Conservation (phyloP, 2,113 vertebrate species). For the Pipra filicauda region DNA sequence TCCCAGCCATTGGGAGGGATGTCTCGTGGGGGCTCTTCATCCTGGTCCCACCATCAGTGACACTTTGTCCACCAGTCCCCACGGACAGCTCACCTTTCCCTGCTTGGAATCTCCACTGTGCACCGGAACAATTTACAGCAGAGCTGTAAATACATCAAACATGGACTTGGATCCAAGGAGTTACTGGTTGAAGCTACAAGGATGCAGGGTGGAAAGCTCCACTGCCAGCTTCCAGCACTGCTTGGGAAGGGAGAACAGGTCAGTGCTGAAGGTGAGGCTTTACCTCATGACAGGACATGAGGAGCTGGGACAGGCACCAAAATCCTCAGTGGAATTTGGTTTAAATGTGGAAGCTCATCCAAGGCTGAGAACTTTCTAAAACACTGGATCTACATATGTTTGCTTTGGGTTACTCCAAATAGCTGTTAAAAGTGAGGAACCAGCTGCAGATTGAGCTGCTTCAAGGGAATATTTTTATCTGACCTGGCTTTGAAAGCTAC, state of each 20-base stretch:
- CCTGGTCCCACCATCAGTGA: not conserved
- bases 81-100: not conserved
- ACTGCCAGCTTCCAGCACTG: not conserved
- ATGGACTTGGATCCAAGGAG: not conserved
- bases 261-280: fast-evolving
- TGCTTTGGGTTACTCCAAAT: not conserved
- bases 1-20: fast-evolving
- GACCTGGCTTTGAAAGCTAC: not conserved
- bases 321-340: not conserved
- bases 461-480: not conserved
- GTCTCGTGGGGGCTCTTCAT: not conserved
- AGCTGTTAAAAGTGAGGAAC: not conserved
- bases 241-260: not conserved
- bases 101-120: not conserved
- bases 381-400: not conserved
- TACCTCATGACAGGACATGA: not conserved
- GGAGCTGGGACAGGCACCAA: not conserved
- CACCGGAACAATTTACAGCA: not conserved
- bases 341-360: not conserved
- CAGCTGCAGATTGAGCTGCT: not conserved
- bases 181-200: fast-evolving
- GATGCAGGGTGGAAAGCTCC: not conserved
- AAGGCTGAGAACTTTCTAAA: not conserved
- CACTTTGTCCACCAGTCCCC: not conserved
- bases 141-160: not conserved